Base-by-base conservation (phyloP, 2,888 invertebrate species). In the Notodonta dromedarius region DNA sequence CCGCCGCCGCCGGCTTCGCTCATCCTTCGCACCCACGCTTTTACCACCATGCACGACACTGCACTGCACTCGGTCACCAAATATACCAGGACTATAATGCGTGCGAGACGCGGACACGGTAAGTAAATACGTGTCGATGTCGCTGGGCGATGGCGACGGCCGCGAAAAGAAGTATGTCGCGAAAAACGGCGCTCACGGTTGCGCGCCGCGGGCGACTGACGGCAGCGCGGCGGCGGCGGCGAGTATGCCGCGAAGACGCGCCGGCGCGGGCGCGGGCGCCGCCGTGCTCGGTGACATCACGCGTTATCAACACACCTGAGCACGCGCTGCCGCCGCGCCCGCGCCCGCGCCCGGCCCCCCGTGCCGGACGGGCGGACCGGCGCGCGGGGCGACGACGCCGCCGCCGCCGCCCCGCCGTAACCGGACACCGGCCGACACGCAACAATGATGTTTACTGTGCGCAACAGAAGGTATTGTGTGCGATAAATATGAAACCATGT, bases 361-460 rank as follows among this genome's bases (percentile, higher is more conserved):
- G 85, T 84, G 72, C 72, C 74, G 84, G 84, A 86, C 85, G 85
- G 82, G 77, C 80, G 71, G 80, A 78, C 82, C 80, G 73, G 70
- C 62, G 64, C 61, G 64, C 61, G 63, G 59, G 66, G 67, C 69
- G 66, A 66, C 61, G 68, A 7, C 65, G 56, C 59, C 66, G 59
- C 66, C 65, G 57, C 72, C 53, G 69, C 61, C 71, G 57, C 69
- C 24, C 24, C 64, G 46, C 61, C 59, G 66, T 63, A 62, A 62
- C 67, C 67, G 65, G 55, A 61, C 62, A 60, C 59, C 60, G 55
- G 58, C 56, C 58, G 59, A 55, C 54, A 50, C 56, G 52, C 35
- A 32, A 13, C 14, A 39, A 48, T 24, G n/a, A 40, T 55, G 55
- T 55, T 55, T 55, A 56, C 56, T 16, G 12, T 13, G 44, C 56